Percentiles rank a stretch among this genome's conserved stretches.
Evolutionary conservation across 2,888 invertebrate genomes (phyloP).

Genomic region (Antheraea yamamai): DNA sequence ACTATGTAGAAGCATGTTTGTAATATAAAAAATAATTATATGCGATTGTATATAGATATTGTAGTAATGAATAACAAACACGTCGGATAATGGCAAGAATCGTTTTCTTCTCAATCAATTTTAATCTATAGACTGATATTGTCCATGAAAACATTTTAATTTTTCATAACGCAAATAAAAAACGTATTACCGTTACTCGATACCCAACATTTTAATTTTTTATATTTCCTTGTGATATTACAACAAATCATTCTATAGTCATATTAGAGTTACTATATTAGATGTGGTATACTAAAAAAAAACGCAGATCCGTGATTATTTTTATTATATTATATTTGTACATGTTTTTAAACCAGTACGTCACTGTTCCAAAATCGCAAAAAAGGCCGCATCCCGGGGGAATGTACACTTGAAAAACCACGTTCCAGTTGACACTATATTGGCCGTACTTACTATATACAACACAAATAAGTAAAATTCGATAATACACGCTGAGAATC

Average conservation of each 20-base stretch:
- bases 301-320: not conserved
- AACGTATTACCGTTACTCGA: not conserved
- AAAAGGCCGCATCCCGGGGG: not conserved
- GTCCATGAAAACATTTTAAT: not conserved
- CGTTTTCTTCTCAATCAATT: not conserved
- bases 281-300: not conserved
- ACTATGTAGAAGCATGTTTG: not conserved
- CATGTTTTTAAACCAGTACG: not conserved
- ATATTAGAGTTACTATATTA: not conserved
- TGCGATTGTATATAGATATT: not conserved
- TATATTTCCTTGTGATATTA: not conserved
- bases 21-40: not conserved
- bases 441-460: not conserved
- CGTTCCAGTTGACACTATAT: not conserved
- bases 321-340: not conserved
- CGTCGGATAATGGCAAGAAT: not conserved
- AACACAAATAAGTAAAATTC: not conserved
- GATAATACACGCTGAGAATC: not conserved
- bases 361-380: not conserved
- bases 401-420: not conserved
- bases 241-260: too few relatives aligned
- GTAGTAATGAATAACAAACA: not conserved
- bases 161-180: too few relatives aligned
- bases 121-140: not conserved
- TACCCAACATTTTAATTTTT: not conserved